These are phyloP conservation scores for Arnoldichthys spilopterus DNA, from an alignment of 2,797 vertebrate genomes.

Conservation along the genomic window DNA sequence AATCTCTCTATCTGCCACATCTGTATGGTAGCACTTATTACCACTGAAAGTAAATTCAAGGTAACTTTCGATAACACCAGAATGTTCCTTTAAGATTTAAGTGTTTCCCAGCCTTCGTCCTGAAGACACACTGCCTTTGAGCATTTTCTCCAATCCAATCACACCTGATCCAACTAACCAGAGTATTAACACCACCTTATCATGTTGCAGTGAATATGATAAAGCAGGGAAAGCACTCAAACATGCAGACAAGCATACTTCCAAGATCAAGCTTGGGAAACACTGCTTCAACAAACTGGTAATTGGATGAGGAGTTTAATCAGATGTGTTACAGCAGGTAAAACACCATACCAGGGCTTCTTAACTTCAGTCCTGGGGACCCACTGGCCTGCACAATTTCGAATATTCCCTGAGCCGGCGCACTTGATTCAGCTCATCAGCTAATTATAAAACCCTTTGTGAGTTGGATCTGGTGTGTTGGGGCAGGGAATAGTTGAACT, in stretches of 20 bases:
- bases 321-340: background rate
- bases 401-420: background rate
- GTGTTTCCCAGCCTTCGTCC: too few relatives aligned
- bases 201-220: background rate
- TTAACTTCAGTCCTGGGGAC: conserved; percentile 5
- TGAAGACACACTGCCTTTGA: background rate
- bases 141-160: too few relatives aligned
- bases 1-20: background rate
- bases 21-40: background rate
- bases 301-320: conserved; percentile 14
- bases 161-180: background rate
- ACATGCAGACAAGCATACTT: background rate
- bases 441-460: background rate
- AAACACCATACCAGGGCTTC: background rate
- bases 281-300: conserved; percentile 4
- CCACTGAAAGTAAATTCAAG: too few relatives aligned
- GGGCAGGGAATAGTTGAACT: conserved; percentile 1
- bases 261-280: background rate
- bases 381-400: background rate
- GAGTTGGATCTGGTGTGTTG: background rate
- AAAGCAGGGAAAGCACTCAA: background rate
- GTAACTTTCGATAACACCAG: too few relatives aligned
- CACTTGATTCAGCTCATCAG: background rate
- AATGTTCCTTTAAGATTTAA: too few relatives aligned
- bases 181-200: too few relatives aligned